Base-by-base conservation (phyloP, 23 tunicate genomes). In the Aplidium turbinatum region DNA sequence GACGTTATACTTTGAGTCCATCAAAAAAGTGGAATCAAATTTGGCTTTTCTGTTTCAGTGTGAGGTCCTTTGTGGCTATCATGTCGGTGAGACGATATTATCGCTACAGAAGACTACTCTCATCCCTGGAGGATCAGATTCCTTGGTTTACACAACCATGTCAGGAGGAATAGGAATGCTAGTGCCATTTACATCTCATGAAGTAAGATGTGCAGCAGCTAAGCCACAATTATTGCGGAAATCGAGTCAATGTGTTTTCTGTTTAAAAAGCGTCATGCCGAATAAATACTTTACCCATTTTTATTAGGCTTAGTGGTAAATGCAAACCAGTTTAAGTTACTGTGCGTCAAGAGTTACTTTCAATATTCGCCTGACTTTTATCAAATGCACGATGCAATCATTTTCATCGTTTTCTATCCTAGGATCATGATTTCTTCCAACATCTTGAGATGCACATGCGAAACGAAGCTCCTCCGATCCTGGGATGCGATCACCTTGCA, bases 381-480 rank as follows among this genome's bases (percentile, higher is more conserved):
- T n/a, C n/a, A n/a, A n/a, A n/a, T n/a, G n/a, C n/a, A n/a, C n/a
- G n/a, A n/a, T n/a, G 48, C 48, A 42, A 9, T 42, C 13, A 16
- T 42, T 42, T 42, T 16, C 16, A 6, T 55, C 25, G 7, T 55
- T 18, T 11, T 38, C 7, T 26, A n/a, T 58, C 33, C 5, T 68
- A 90, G 90, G 99, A 94, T 66, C 95, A 87, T 32, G 99, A 94
- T 40, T 94, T 94, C 40, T 94, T 94, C 78, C 95, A 87, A 52
- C 94, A 87, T 72, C 47, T 94, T 63, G 99, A 94, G 34, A 87
- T 94, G 95, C 99, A 94, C 73, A 82, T 94, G 96, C 69, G 99
- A 31, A 82, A 65, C 51, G 99, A 94, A 69, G 33, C 68, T 45
- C 81, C 85, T 11, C 94, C 94, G 6, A 53, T 94, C 57, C 85